These are phyloP conservation scores for Drosophila atripex DNA, from an alignment of 2,888 invertebrate genomes.

Conservation along the genomic window DNA sequence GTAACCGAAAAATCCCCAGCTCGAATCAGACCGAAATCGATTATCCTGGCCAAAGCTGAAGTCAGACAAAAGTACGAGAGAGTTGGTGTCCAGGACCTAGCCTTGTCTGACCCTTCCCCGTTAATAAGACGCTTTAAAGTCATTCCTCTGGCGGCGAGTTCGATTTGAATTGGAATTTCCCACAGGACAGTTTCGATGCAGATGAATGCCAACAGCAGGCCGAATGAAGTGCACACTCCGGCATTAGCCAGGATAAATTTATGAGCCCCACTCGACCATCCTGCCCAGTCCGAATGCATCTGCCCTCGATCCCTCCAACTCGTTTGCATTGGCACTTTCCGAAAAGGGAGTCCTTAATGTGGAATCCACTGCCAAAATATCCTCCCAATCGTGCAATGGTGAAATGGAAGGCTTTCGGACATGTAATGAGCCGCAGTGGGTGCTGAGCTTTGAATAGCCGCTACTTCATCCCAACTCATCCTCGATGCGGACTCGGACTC, in stretches of 20 bases:
- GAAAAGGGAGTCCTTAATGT: conserved; percentile 34
- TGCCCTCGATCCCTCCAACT: conserved; percentile 22
- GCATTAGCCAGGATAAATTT: conserved; percentile 67
- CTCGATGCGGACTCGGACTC: not conserved
- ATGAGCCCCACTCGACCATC: conserved; percentile 57
- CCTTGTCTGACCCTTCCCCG: conserved; percentile 26
- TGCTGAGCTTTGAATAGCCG: conserved; percentile 44
- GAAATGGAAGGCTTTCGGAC: conserved; percentile 36
- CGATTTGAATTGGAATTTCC: conserved; percentile 38
- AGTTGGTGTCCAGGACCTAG: conserved; percentile 11
- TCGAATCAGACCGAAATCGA: conserved; percentile 38
- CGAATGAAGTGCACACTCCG: conserved; percentile 60
- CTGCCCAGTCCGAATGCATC: conserved; percentile 11
- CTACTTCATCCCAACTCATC: conserved; percentile 9
- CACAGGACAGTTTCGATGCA: conserved; percentile 23
- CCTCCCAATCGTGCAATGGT: not conserved
- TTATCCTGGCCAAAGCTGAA: conserved; percentile 33
- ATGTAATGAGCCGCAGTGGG: conserved; percentile 48
- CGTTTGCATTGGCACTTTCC: conserved; percentile 7
- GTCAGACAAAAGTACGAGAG: conserved; percentile 32
- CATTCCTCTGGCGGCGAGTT: conserved; percentile 15
- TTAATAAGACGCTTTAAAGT: conserved; percentile 34
- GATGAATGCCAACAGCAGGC: conserved; percentile 67
- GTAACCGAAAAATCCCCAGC: conserved; percentile 12
- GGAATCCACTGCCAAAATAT: conserved; percentile 16